A percentile compares a stretch with the other conserved stretches of the same genome.
phyloP scores from a whole-genome alignment of 2,113 vertebrate species.

The Pseudolaguvia tuberculata region DNA sequence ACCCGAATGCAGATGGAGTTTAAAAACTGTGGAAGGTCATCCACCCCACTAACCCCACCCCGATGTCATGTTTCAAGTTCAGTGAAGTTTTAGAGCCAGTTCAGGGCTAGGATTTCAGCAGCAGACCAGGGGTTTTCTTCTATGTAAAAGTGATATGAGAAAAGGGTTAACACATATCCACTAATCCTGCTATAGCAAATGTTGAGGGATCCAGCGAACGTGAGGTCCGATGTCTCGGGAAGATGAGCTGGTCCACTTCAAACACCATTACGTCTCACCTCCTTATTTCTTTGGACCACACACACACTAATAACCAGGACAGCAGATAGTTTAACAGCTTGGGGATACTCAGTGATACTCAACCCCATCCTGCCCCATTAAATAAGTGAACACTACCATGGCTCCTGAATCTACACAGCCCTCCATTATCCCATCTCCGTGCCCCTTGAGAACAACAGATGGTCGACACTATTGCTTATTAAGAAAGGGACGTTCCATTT shows the following conservation, averaged over 20 bases:
- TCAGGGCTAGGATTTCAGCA: constrained; percentile 23
- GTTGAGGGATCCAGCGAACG: constrained; percentile 36
- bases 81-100: too few species aligned
- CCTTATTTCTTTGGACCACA: not conserved
- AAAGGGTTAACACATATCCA: not conserved
- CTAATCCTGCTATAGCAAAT: constrained; percentile 36
- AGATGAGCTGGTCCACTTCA: too few species aligned
- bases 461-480: not conserved
- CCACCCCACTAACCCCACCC: too few species aligned
- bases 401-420: not conserved
- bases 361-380: not conserved
- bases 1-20: too few species aligned
- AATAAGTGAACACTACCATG: not conserved
- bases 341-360: constrained; percentile 15
- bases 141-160: too few species aligned
- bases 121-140: too few species aligned
- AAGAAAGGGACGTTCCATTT: not conserved
- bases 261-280: not conserved
- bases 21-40: too few species aligned
- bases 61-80: too few species aligned
- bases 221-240: constrained; percentile 42
- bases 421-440: not conserved
- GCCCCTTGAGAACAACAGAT: constrained; percentile 9
- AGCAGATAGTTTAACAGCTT: not conserved
- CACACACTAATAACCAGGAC: not conserved